Evolutionary conservation across 2,888 invertebrate genomes (phyloP).

Genomic region (Aphidius colemani): DNA sequence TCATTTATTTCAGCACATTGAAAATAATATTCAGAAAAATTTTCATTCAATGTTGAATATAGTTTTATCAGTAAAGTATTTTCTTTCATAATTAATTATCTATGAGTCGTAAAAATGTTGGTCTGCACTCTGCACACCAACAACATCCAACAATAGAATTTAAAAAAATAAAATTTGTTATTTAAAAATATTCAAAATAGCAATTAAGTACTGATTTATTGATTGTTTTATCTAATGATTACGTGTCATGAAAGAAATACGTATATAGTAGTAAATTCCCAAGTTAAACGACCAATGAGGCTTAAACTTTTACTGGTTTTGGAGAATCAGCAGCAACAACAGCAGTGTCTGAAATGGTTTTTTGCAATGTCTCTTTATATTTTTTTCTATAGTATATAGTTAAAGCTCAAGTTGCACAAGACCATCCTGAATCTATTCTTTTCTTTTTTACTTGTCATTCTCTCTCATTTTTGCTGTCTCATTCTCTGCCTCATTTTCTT

Average conservation of each 20-base stretch:
- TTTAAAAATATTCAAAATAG: no score
- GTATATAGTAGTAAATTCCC: not conserved
- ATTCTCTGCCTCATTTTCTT: constrained; percentile 1
- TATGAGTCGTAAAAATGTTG: no score
- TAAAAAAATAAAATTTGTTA: no score
- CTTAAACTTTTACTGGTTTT: constrained; percentile 52
- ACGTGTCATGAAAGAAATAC: not conserved
- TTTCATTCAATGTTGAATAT: no score
- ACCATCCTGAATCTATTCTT: constrained; percentile 21
- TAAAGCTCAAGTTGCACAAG: constrained; percentile 15
- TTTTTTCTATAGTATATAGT: no score
- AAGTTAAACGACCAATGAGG: constrained; percentile 47
- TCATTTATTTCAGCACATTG: no score
- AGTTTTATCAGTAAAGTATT: no score
- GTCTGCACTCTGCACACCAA: no score
- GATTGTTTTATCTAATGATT: not conserved
- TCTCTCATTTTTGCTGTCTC: constrained; percentile 12
- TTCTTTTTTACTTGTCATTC: constrained; percentile 19
- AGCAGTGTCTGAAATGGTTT: constrained; percentile 50
- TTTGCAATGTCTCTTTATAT: constrained; percentile 36
- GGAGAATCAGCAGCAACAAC: constrained; percentile 33
- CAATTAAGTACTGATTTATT: no score
- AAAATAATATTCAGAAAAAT: no score
- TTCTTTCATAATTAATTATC: no score
- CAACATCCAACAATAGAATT: no score